Base-by-base conservation (phyloP, 2,113 vertebrate species). In the Erpornis zantholeuca region DNA sequence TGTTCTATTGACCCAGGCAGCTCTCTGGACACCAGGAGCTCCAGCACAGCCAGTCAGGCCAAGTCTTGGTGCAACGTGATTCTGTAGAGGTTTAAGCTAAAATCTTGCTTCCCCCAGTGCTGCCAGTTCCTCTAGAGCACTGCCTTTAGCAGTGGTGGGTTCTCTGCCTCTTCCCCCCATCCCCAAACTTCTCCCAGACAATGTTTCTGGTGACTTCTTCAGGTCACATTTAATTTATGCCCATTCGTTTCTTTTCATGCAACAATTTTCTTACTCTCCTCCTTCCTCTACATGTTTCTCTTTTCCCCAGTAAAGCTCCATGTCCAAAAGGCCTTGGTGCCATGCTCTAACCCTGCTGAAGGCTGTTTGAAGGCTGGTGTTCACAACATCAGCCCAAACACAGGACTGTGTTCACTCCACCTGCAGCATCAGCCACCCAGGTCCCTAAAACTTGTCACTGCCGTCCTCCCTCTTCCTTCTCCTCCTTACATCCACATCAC, bases 81-180 rank as follows among this genome's bases (percentile, higher is more conserved):
- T 61, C 33, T 68, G 60, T 5, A 44, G 57, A 59, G 42, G 12
- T 15, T 4, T 47, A 40, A 59, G 24, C 10, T 69, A 4, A 61
- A 71, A 6, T 38, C 42, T 31, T 53, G 21, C 28, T 52, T 80
- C 12, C 10, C 14, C 7, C 47, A 53, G 16, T 10, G 52, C 56
- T 50, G 11, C 13, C 47, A 49, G n/a, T 21, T 64, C 38, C 65
- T 59, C 59, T 1, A 3, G 49, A 40, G 44, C 0, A 0, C 64
- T 88, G 28, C 12, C 28, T 25, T 44, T 27, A 25, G 63, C 63
- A 33, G 31, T 4, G 3, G 23, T 29, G 31, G 6, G 8, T 53
- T 86, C 42, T 42, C 52, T 80, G 57, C 21, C 47, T 71, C n/a
- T 17, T 38, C 11, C 4, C 6, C 16, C 5, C 9, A 15, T 3